Evolutionary conservation across 2,113 vertebrate genomes (phyloP).

Genomic region (Nesogale talazaci): DNA sequence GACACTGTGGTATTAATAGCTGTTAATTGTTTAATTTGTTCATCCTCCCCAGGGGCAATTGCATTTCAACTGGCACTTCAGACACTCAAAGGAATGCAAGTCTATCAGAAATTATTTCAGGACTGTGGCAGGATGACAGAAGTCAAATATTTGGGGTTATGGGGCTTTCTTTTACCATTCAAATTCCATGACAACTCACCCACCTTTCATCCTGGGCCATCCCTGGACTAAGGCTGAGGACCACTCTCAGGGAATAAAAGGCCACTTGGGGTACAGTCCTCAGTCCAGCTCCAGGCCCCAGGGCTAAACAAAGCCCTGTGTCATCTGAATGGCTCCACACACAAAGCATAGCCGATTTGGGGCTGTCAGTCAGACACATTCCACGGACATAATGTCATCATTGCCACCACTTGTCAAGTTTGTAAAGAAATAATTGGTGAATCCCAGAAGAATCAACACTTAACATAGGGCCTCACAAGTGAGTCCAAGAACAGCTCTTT

Average conservation of each 20-base stretch:
- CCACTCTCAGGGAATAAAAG: constrained; percentile 23
- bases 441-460: constrained; percentile 24
- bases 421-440: constrained; percentile 31
- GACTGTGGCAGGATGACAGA: not conserved
- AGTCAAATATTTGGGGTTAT: not conserved
- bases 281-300: not conserved
- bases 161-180: not conserved
- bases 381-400: not conserved
- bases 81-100: constrained; percentile 23
- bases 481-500: not conserved
- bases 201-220: not conserved
- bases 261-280: not conserved
- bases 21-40: constrained; percentile 72
- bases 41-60: constrained; percentile 53
- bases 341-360: not conserved
- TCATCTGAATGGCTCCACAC: constrained; percentile 19
- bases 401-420: not conserved
- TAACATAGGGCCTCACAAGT: not conserved
- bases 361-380: constrained; percentile 6
- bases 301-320: not conserved
- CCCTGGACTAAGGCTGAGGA: not conserved
- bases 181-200: not conserved
- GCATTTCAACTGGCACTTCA: constrained; percentile 46
- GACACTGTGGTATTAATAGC: constrained; percentile 66
- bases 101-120: constrained; percentile 33